Percentiles rank a stretch among this genome's conserved stretches.
Conservation (phyloP, 1,140 invertebrate genomes). For the Copidosoma floridanum region DNA sequence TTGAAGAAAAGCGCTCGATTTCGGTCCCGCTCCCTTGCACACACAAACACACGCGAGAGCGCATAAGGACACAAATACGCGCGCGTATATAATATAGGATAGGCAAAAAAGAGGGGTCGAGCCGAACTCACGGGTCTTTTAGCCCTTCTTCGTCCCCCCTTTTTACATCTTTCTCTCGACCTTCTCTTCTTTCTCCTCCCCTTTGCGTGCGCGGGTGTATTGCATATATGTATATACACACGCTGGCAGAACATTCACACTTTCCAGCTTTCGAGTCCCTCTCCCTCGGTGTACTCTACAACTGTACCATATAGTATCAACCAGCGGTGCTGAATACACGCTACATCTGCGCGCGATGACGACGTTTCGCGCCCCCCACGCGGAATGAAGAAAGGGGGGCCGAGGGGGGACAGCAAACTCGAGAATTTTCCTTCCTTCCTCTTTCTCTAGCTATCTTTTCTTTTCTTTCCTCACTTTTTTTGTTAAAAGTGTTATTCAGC, state of each 20-base stretch:
- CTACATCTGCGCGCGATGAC: neutral
- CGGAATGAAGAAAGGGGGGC: neutral
- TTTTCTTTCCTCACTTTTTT: neutral
- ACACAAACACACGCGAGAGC: too few relatives aligned
- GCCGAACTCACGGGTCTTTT: neutral
- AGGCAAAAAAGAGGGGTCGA: too few relatives aligned
- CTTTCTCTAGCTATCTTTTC: too few relatives aligned
- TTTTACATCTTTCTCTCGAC: too few relatives aligned
- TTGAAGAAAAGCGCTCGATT: constrained; percentile 5
- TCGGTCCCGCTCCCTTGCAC: neutral
- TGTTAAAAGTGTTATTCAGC: constrained; percentile 18
- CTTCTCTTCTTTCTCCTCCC: constrained; percentile 1
- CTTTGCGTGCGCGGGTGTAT: neutral
- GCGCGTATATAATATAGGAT: too few relatives aligned
- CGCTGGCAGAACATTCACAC: neutral
- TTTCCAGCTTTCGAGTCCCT: constrained; percentile 17
- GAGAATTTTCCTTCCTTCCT: neutral
- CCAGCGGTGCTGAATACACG: constrained; percentile 9
- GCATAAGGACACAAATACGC: too few relatives aligned
- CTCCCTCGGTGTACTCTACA: constrained; percentile 13
- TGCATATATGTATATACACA: neutral
- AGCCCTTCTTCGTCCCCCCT: too few relatives aligned
- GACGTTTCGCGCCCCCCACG: neutral
- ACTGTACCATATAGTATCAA: constrained; percentile 6
- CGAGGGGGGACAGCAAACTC: neutral